Percentiles rank a stretch among this genome's conserved stretches.
phyloP scores from a whole-genome alignment of 2,888 invertebrate species.

The Sinodicranocentrus sp. region DNA sequence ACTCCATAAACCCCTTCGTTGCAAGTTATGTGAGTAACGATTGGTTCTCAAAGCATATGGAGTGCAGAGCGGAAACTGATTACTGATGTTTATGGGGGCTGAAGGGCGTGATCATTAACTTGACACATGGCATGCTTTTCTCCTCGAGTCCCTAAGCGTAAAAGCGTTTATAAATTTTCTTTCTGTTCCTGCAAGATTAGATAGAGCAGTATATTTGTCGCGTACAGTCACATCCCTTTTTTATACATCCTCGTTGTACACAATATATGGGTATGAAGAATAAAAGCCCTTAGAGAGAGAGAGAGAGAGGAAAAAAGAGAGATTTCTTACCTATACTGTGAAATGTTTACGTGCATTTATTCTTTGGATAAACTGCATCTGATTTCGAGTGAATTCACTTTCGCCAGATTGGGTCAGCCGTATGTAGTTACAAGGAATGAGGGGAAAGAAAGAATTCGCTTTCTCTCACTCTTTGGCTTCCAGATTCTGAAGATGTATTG shows the following conservation, averaged over 20 bases:
- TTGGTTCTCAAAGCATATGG: background rate
- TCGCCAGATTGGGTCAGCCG: too few relatives aligned
- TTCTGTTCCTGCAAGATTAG: conserved; percentile 35
- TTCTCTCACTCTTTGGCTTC: background rate
- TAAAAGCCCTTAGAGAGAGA: background rate
- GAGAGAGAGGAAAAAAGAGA: background rate
- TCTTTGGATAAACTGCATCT: background rate
- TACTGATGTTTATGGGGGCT: conserved; percentile 28
- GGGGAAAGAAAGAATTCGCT: too few relatives aligned
- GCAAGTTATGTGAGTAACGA: background rate
- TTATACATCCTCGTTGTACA: background rate
- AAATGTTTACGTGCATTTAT: conserved; percentile 2
- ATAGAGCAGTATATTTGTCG: conserved; percentile 48
- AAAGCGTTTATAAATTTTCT: conserved; percentile 50
- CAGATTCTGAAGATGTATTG: conserved; percentile 31
- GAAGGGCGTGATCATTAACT: conserved; percentile 48
- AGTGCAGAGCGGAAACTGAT: conserved; percentile 14
- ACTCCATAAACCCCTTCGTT: conserved; percentile 28
- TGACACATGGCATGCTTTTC: conserved; percentile 44
- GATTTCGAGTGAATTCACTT: too few relatives aligned
- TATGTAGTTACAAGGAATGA: too few relatives aligned
- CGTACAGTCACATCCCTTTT: conserved; percentile 33
- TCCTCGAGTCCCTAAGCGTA: conserved; percentile 23
- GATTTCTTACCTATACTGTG: background rate
- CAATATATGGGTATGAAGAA: too few relatives aligned